Evolutionary conservation across 2,888 invertebrate genomes (phyloP), one percentile per base, ranked within the genome.

Genomic region (Morpho helenor): DNA sequence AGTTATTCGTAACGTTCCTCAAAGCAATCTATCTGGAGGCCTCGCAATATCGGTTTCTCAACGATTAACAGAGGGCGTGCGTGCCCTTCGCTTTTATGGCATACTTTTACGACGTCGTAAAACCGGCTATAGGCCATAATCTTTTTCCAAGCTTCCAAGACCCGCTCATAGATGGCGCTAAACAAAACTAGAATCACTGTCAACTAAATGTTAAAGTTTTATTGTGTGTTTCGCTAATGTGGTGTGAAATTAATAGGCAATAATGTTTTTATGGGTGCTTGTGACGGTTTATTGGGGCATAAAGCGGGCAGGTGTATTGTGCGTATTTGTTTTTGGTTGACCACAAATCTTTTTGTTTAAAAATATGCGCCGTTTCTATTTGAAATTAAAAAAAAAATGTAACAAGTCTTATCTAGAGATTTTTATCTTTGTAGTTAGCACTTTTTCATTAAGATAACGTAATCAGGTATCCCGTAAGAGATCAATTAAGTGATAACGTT

Each of bases 211-310:
- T 86, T 85, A 76, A 87, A 88, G 83, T 90, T 90, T 90, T 89
- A 89, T 89, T 87, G 85, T 87, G 76, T 87, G 90, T 87, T 87
- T 87, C 84, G 89, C 90, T 89, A 90, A 90, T 90, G 87, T 83
- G 86, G 87, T 90, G 90, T 89, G 87, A 90, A 89, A 90, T 90
- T 89, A 89, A 90, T 90, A 89, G 90, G 87, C 84, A 84, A 87
- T 90, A 89, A 89, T 87, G 80, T 82, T 79, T 89, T 90, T 89
- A 90, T 87, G 84, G 88, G 80, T 81, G 79, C 87, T 87, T 82
- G 77, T 80, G 77, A 75, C 69, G 76, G 77, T 90, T 90, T 88
- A 89, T 89, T 76, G 84, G 78, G 77, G 70, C 81, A 83, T 88
- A 87, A 89, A 87, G 75, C 76, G 69, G 72, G 75, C 82, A 85